Conservation (phyloP, 2,797 vertebrate species). For the Taeniopygia guttata region DNA sequence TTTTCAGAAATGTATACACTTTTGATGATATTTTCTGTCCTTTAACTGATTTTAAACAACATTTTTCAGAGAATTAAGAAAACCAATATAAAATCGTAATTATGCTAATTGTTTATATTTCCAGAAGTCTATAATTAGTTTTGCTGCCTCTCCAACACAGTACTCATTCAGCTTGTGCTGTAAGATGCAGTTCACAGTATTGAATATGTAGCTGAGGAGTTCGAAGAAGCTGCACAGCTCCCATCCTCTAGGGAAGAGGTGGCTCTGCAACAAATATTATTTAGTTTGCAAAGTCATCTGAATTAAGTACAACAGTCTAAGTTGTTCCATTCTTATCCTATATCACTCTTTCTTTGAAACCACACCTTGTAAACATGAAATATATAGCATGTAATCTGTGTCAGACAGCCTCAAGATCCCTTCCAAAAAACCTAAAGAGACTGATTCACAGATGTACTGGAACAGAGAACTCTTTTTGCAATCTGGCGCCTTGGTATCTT, state of each 20-base stretch:
- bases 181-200: neutral
- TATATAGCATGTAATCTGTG: conserved; percentile 25
- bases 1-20: neutral
- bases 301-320: neutral
- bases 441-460: conserved; percentile 49
- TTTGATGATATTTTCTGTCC: neutral
- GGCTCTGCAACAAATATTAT: neutral
- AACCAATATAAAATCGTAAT: neutral
- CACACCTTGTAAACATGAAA: conserved; percentile 21
- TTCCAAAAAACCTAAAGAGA: neutral
- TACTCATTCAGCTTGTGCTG: neutral
- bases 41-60: neutral
- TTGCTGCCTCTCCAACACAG: neutral
- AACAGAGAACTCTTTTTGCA: conserved; percentile 46
- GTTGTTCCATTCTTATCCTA: neutral
- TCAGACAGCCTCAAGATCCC: conserved; percentile 20
- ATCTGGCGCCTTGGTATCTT: conserved; percentile 48
- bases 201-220: neutral
- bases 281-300: neutral
- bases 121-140: neutral
- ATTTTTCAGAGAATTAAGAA: neutral
- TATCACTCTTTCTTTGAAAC: neutral
- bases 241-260: neutral
- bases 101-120: neutral
- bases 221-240: neutral